Evolutionary conservation across 2,113 vertebrate species (phyloP).

Genomic region (Heptranchias perlo): DNA sequence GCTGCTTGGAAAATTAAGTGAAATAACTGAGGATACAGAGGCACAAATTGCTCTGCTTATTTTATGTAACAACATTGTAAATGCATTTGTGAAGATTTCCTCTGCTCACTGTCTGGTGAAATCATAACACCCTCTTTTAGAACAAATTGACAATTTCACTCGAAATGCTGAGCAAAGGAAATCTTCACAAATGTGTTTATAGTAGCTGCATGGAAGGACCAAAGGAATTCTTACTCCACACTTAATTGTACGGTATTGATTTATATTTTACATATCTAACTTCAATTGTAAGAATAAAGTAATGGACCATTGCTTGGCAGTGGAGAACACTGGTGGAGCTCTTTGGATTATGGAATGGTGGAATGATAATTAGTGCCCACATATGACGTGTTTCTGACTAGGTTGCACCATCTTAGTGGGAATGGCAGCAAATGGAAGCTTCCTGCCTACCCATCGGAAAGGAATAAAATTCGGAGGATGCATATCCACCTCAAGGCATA

Average conservation of each 20-base stretch:
- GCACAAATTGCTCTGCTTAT: background rate
- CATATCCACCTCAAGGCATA: background rate
- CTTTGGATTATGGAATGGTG: background rate
- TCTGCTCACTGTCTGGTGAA: background rate
- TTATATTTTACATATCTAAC: background rate
- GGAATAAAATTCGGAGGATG: background rate
- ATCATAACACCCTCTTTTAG: background rate
- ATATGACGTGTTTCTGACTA: background rate
- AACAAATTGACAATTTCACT: background rate
- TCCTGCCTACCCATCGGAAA: background rate
- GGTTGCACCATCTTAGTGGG: background rate
- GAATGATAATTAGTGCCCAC: background rate
- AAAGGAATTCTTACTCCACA: background rate
- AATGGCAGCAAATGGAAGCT: background rate
- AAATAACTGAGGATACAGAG: background rate
- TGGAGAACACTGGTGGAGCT: background rate
- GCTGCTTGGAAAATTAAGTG: background rate
- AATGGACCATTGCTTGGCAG: background rate
- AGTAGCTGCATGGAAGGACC: background rate
- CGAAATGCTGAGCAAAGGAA: background rate
- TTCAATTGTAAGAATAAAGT: background rate
- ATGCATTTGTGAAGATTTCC: background rate
- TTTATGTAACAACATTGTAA: background rate
- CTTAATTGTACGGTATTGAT: background rate
- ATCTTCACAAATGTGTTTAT: background rate